Percentiles rank a stretch among this genome's conserved stretches.
Conservation (phyloP, 2,888 invertebrate genomes). For the Chirona hameri region DNA sequence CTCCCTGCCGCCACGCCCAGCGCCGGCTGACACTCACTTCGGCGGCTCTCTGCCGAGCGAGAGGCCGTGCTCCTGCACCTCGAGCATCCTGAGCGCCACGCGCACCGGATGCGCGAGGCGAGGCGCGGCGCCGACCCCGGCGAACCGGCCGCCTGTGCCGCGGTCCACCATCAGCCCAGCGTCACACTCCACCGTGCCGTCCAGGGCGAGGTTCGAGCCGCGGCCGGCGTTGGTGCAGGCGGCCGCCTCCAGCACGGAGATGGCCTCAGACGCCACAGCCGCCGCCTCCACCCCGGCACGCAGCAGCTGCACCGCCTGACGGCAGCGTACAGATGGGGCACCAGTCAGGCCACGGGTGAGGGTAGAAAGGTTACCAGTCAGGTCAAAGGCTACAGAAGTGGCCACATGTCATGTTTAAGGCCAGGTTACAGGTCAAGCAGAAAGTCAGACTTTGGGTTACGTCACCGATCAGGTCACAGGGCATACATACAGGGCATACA, state of each 20-base stretch:
- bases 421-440: neutral
- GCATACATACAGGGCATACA: neutral
- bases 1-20: neutral
- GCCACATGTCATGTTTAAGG: neutral
- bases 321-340: neutral
- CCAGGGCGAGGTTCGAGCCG: conserved; percentile 87
- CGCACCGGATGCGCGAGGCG: conserved; percentile 77
- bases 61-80: conserved; percentile 65
- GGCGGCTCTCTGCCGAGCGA: conserved; percentile 77
- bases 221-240: conserved; percentile 87
- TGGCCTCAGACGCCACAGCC: neutral
- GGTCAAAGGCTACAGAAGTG: neutral
- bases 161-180: conserved; percentile 82
- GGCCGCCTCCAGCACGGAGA: conserved; percentile 76
- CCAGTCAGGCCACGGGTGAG: neutral
- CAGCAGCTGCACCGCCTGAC: conserved; percentile 7
- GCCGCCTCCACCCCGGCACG: neutral
- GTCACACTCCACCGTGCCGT: conserved; percentile 91
- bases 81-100: conserved; percentile 71
- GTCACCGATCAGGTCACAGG: too few species aligned
- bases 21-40: conserved; percentile 32
- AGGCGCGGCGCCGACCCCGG: conserved; percentile 83
- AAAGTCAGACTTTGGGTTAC: neutral
- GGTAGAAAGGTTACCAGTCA: neutral
- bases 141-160: conserved; percentile 59